Percentiles rank a stretch among this genome's conserved stretches.
Evolutionary conservation across 2,113 vertebrate genomes (phyloP).

Genomic region (Spermophilus dauricus): DNA sequence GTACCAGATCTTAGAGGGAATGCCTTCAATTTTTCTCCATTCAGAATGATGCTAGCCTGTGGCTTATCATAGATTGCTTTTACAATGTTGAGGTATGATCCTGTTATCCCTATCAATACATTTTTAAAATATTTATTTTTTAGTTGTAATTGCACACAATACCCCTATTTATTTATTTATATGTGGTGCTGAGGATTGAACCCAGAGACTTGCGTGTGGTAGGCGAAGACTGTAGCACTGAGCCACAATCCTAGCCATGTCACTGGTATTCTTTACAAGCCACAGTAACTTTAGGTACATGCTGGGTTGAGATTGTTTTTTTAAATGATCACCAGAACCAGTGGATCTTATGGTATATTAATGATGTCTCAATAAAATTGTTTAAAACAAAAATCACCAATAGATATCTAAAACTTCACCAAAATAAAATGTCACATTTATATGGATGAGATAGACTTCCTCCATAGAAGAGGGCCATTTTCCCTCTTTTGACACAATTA

Average conservation of each 20-base stretch:
- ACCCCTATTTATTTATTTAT: no score
- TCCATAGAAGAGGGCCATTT: background rate
- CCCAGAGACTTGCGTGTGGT: no score
- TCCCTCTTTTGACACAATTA: background rate
- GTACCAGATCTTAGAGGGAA: no score
- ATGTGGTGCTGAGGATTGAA: no score
- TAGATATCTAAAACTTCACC: background rate
- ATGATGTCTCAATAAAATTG: background rate
- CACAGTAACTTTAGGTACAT: background rate
- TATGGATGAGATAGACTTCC: background rate
- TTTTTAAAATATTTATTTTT: no score
- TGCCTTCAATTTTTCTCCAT: no score
- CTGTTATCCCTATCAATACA: no score
- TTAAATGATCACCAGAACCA: background rate
- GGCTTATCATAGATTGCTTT: no score
- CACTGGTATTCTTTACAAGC: background rate
- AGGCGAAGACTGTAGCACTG: no score
- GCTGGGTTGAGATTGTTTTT: background rate
- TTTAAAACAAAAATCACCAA: background rate
- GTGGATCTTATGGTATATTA: background rate
- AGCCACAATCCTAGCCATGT: background rate
- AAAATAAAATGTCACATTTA: background rate
- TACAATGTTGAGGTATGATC: no score
- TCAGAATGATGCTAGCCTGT: no score
- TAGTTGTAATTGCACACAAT: no score